phyloP scores from a whole-genome alignment of 2,888 invertebrate genomes.

The Zhuqinia jingwanae region DNA sequence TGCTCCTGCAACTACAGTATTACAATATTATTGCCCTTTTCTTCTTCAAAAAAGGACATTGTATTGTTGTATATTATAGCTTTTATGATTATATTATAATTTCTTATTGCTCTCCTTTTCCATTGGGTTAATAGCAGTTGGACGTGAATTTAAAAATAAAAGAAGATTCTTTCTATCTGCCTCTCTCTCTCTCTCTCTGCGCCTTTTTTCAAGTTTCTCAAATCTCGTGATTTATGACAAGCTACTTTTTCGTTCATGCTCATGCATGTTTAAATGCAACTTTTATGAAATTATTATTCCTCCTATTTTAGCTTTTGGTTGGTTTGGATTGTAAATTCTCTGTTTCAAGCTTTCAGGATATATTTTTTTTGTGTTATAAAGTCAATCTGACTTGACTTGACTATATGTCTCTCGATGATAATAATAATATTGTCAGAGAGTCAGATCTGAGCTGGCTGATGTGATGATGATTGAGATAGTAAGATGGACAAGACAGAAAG shows the following conservation, averaged over 20 bases:
- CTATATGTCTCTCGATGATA: conserved; percentile 23
- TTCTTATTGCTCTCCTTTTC: conserved; percentile 45
- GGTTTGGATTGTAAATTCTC: conserved; percentile 64
- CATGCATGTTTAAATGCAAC: no score
- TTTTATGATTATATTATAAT: conserved; percentile 47
- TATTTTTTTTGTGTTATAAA: conserved; percentile 44
- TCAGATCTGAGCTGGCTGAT: neutral
- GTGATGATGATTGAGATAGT: neutral
- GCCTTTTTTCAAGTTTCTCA: conserved; percentile 49
- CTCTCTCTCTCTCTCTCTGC: conserved; percentile 11
- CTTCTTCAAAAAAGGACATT: conserved; percentile 61
- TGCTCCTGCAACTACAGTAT: no score
- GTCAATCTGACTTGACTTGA: conserved; percentile 39
- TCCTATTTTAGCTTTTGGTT: no score
- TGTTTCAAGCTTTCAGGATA: neutral
- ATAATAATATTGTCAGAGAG: conserved; percentile 34
- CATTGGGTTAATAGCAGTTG: conserved; percentile 60
- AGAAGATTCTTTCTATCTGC: no score
- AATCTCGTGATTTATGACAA: conserved; percentile 70
- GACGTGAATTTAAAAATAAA: conserved; percentile 48
- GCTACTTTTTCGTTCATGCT: conserved; percentile 31
- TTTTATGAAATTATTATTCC: conserved; percentile 11
- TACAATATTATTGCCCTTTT: conserved; percentile 62
- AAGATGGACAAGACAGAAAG: neutral
- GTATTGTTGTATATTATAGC: conserved; percentile 28